Base-by-base conservation (phyloP, 2,797 vertebrate species). In the Hyperoplus immaculatus region DNA sequence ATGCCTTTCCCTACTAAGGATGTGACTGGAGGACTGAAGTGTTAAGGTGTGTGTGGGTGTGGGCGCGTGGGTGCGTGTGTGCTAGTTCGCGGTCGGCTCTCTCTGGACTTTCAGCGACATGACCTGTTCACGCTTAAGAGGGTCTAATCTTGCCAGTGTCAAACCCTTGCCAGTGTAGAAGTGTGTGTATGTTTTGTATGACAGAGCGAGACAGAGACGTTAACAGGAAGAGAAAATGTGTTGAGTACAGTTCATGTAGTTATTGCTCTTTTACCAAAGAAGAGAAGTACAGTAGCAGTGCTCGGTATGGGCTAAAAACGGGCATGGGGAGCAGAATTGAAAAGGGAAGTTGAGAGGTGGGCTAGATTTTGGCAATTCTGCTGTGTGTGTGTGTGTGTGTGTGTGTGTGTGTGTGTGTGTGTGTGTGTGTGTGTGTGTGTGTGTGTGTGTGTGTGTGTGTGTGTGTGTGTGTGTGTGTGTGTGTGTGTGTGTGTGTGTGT, bases 1-100 rank as follows among this genome's bases (percentile, higher is more conserved):
- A 93, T 93, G 90, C 80, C 75, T 84, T 87, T 75, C 47, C 58
- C 45, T 63, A 51, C 74, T 56, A 63, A 74, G 58, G 60, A 77
- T 88, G 77, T 74, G 77, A 79, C 85, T 78, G 51, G 59, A 80
- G 72, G 80, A 85, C 73, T 46, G 51, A 75, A 69, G 59, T 81
- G 76, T 77, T 85, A 65, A 59, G 46, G 46, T 67, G n/a, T 67
- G 57, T 67, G 72, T 47, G 21, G 72, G 72, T 56, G 55, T 79
- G 51, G 43, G 38, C 18, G 9, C 1, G 12, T 49, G 61, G 12
- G 53, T 13, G 46, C 43, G 66, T 15, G 21, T 16, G 46, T 14
- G 69, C 10, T 47, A 46, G 58, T 76, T 66, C 83, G 68, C 3
- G 36, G 81, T 71, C 73, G 78, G 61, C 64, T 64, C 81, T 55